These are phyloP conservation scores for Blennius ocellaris DNA, from an alignment of 2,113 vertebrate genomes.

Conservation along the genomic window DNA sequence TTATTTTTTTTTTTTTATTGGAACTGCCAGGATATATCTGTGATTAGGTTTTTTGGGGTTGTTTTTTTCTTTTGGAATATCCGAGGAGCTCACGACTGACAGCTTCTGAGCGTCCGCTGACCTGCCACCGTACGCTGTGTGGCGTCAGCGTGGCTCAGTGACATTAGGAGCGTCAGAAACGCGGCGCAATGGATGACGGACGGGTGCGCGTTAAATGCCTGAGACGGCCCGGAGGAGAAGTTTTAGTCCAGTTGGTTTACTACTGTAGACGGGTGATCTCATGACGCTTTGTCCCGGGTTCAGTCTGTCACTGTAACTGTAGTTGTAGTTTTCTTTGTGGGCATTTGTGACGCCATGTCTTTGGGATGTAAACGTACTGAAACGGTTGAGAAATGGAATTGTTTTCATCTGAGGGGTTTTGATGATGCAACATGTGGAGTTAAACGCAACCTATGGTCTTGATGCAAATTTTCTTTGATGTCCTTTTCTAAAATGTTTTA, in stretches of 20 bases:
- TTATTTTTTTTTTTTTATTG: constrained; percentile 23
- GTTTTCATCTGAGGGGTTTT: constrained; percentile 4
- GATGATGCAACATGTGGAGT: constrained; percentile 29
- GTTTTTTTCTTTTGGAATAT: constrained; percentile 17
- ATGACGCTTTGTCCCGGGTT: constrained; percentile 56
- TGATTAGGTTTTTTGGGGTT: too few relatives aligned
- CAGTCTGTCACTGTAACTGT: constrained; percentile 37
- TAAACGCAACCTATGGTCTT: constrained; percentile 19
- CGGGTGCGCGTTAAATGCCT: not conserved
- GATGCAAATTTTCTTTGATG: constrained; percentile 21
- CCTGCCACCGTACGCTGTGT: constrained; percentile 12
- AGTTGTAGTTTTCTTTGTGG: constrained; percentile 5
- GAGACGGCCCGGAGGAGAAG: not conserved
- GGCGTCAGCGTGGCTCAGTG: not conserved
- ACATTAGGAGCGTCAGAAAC: constrained; percentile 9
- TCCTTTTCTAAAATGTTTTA: constrained; percentile 4
- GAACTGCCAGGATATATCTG: constrained; percentile 2
- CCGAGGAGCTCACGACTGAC: constrained; percentile 1
- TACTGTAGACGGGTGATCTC: constrained; percentile 67
- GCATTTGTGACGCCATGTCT: not conserved
- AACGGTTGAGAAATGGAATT: not conserved
- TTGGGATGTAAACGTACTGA: constrained; percentile 4
- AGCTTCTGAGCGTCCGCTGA: constrained; percentile 3
- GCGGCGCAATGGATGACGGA: constrained; percentile 8
- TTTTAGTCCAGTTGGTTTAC: constrained; percentile 52